phyloP scores from a whole-genome alignment of 2,113 vertebrate species.

The Agelaius tricolor region DNA sequence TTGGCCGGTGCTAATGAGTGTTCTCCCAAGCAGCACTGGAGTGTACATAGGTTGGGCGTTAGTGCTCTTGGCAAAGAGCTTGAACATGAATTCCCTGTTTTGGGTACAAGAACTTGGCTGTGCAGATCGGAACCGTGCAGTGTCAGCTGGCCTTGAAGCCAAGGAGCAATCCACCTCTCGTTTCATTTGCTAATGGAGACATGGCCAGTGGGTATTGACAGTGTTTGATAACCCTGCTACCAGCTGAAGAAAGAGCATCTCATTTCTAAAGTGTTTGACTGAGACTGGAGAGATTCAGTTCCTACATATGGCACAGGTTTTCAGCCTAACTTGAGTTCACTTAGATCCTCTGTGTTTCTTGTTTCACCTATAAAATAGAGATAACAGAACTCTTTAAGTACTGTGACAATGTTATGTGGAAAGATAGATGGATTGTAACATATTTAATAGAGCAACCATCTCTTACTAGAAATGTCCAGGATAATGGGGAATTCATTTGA shows the following conservation, averaged over 20 bases:
- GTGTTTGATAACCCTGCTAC: background rate
- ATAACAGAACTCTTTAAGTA: background rate
- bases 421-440: background rate
- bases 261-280: background rate
- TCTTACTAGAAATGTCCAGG: background rate
- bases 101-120: background rate
- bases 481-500: background rate
- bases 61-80: background rate
- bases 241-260: background rate
- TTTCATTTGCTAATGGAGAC: background rate
- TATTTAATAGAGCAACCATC: background rate
- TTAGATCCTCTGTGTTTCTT: background rate
- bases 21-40: background rate
- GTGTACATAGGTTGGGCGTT: background rate
- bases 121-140: fast-evolving
- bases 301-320: background rate
- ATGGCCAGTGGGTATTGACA: background rate
- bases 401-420: background rate
- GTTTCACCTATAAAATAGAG: background rate
- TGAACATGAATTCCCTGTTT: background rate
- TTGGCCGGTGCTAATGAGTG: background rate
- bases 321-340: background rate
- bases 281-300: background rate
- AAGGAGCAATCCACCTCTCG: background rate
- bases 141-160: background rate